These are phyloP conservation scores for Megaceryle torquata DNA, from an alignment of 2,113 vertebrate genomes.

Conservation along the genomic window DNA sequence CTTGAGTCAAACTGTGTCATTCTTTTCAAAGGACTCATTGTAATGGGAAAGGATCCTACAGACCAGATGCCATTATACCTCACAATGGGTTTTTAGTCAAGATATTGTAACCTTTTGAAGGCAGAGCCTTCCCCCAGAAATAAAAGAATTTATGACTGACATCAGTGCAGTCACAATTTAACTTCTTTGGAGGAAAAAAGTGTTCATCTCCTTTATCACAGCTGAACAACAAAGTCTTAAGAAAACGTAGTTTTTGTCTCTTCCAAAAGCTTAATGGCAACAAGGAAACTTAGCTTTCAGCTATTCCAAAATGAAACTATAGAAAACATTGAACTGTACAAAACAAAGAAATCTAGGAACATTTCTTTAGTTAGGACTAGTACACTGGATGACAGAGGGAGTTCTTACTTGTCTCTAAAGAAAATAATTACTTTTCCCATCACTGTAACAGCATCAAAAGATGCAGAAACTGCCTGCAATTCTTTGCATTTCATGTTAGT, in stretches of 20 bases:
- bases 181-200: background rate
- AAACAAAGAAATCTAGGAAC: background rate
- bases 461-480: background rate
- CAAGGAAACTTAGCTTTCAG: background rate
- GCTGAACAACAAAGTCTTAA: background rate
- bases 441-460: slow-evolving; percentile 56
- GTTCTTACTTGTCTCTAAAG: slow-evolving; percentile 58
- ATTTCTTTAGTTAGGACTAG: background rate
- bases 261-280: background rate
- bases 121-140: background rate
- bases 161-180: background rate
- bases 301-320: background rate
- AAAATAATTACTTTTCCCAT: slow-evolving; percentile 63
- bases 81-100: background rate
- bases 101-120: background rate
- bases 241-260: background rate
- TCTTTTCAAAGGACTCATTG: background rate
- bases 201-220: background rate
- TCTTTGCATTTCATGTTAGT: background rate
- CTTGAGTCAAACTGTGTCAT: background rate
- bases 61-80: background rate
- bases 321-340: background rate
- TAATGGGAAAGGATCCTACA: background rate
- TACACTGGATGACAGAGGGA: background rate
- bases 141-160: background rate